Evolutionary conservation across 2,113 vertebrate species (phyloP), one percentile per base, ranked within the genome.

Genomic region (Phalacrocorax pelagicus): DNA sequence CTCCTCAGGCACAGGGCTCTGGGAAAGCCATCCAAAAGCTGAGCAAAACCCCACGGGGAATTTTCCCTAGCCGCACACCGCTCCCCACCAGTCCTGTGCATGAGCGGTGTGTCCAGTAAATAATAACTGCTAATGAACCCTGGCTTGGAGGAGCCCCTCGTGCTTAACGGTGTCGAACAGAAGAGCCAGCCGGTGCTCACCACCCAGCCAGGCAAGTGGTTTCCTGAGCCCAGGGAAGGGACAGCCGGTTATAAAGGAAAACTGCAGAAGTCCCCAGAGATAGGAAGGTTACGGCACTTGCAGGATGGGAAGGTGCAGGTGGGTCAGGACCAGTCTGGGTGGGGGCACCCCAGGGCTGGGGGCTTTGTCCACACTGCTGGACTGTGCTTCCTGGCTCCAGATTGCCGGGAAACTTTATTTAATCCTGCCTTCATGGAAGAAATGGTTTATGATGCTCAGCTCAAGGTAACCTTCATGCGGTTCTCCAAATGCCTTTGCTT

Each of bases 381-480:
- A 10, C 27, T 57, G 7, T 2, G 44, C 62, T 83, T 55, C 74
- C 86, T 27, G 0, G 81, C 49, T 40, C 69, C 6, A 3, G 9
- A 34, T 54, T 21, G 66, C 74, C 7, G 1, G 38, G 65, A 95
- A 92, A 96, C 80, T 97, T 92, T 86, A 46, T 58, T 44, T 63
- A 86, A 94, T 81, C 63, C 61, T 74, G 63, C 58, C n/a, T 65
- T 17, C 36, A 10, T 2, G 2, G 36, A 40, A 73, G 24, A 75
- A 65, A 38, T 0, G 9, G 4, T 88, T 74, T 66, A 2, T 3
- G 67, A 57, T 1, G 36, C 83, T 79, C 42, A 30, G 86, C 91
- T 96, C 92, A 96, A 97, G 96, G 96, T 97, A 96, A 96, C 96
- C 96, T 97, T 96, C 96, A 87, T 3, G 2, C 15, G 1, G 4